A percentile compares a stretch with the other conserved stretches of the same genome.
phyloP scores from a whole-genome alignment of 2,888 invertebrate species.

The Agonopterix heracliana region DNA sequence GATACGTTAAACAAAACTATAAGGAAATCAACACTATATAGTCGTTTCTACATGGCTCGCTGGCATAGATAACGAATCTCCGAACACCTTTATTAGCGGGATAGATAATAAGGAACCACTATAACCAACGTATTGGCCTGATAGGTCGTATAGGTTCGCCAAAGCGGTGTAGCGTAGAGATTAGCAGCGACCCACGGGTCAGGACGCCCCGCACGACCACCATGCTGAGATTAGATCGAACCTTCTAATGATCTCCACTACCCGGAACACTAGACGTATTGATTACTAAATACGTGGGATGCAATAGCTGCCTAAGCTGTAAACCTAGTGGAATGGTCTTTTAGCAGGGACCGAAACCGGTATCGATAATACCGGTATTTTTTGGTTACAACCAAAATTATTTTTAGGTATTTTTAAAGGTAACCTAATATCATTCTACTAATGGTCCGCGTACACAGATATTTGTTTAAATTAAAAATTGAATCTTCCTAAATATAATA shows the following conservation, averaged over 20 bases:
- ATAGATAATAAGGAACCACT: constrained; percentile 7
- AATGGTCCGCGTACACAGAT: no score
- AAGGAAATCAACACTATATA: no score
- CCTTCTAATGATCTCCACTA: constrained; percentile 22
- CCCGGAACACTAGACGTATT: constrained; percentile 21
- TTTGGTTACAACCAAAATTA: no score
- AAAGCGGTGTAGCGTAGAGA: constrained; percentile 22
- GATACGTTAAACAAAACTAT: no score
- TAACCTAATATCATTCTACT: no score
- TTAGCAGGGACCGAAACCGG: no score
- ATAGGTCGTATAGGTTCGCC: constrained; percentile 9
- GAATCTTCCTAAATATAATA: no score
- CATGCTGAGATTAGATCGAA: constrained; percentile 29
- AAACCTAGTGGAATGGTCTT: no score
- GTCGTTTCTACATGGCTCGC: no score
- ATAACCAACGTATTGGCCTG: constrained; percentile 21
- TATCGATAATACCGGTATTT: no score
- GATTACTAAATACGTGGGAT: constrained; percentile 9
- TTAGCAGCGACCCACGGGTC: constrained; percentile 19
- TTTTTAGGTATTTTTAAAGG: no score
- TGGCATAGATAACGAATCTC: constrained; percentile 16
- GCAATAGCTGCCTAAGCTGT: no score
- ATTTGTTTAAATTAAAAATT: not conserved
- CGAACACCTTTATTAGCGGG: constrained; percentile 13
- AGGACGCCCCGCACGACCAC: constrained; percentile 25